Percentiles rank a stretch among this genome's conserved stretches.
Evolutionary conservation across 2,888 invertebrate genomes (phyloP).

Genomic region (Drosophila quasianomalipes): DNA sequence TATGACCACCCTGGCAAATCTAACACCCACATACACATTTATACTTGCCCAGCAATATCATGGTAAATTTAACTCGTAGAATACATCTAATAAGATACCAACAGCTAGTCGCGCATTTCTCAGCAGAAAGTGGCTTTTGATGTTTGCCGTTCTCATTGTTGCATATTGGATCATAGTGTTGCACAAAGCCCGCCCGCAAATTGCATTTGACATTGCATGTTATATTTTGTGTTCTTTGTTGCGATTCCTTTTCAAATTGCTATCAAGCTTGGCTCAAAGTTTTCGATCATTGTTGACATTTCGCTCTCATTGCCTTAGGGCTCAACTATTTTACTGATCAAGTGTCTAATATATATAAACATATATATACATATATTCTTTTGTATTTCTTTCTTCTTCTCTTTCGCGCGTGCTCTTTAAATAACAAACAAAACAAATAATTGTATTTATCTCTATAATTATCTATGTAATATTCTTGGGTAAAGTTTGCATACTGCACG

Average conservation of each 20-base stretch:
- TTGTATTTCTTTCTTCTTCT: conserved; percentile 73
- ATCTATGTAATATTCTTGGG: conserved; percentile 48
- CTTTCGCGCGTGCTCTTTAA: conserved; percentile 65
- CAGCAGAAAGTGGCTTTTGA: conserved; percentile 12
- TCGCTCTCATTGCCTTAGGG: conserved; percentile 47
- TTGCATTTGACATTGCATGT: conserved; percentile 43
- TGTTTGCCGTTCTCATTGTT: conserved; percentile 31
- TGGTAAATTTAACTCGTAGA: conserved; percentile 60
- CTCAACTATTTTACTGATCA: conserved; percentile 48
- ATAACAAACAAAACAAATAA: conserved; percentile 31
- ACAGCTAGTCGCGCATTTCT: conserved; percentile 5
- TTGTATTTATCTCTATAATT: conserved; percentile 25
- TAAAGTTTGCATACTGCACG: conserved; percentile 85
- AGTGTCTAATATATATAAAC: conserved; percentile 59
- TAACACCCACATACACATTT: background rate
- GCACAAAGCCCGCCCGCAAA: conserved; percentile 24
- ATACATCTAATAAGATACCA: conserved; percentile 21
- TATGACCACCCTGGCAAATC: conserved; percentile 9
- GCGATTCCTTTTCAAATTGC: conserved; percentile 4
- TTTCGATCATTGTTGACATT: conserved; percentile 54
- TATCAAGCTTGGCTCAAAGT: conserved; percentile 14
- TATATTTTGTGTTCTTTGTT: background rate
- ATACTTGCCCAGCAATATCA: conserved; percentile 49
- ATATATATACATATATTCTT: conserved; percentile 55
- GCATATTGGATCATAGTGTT: conserved; percentile 30